A percentile compares a stretch with the other conserved stretches of the same genome.
Evolutionary conservation across 2,113 vertebrate genomes (phyloP).

Genomic region (Syngnathus scovelli): DNA sequence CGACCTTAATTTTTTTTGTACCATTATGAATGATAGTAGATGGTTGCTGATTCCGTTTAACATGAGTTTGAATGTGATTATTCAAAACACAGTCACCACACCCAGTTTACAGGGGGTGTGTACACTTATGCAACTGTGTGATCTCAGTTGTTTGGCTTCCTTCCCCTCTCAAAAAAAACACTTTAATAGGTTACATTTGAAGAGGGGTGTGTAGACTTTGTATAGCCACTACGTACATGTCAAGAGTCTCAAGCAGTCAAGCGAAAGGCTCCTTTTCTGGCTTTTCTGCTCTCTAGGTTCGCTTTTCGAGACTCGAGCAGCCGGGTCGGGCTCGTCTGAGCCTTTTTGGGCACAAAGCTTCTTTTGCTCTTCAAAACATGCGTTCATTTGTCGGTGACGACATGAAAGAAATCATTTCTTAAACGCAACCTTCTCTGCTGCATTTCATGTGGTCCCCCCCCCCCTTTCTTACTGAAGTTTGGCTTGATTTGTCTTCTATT

Average conservation of each 20-base stretch:
- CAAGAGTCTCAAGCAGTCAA: neutral
- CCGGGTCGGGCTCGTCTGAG: neutral
- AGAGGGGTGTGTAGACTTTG: neutral
- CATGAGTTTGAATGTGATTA: too few relatives aligned
- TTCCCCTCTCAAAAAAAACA: neutral
- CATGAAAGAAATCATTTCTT: neutral
- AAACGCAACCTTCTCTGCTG: neutral
- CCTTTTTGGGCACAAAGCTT: neutral
- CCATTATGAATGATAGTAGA: too few relatives aligned
- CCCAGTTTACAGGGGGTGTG: neutral
- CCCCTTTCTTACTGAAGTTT: neutral
- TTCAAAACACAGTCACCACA: too few relatives aligned
- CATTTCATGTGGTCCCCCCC: neutral
- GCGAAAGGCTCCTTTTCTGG: conserved; percentile 17
- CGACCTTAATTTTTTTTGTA: too few relatives aligned
- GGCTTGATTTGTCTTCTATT: conserved; percentile 11
- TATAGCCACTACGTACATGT: neutral
- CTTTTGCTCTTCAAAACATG: neutral
- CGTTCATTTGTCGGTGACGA: neutral
- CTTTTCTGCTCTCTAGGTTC: neutral
- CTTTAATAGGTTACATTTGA: neutral
- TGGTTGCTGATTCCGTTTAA: too few relatives aligned
- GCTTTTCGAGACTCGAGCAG: neutral
- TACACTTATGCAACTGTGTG: neutral
- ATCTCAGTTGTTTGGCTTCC: neutral